Percentiles rank a stretch among this genome's conserved stretches.
Evolutionary conservation across 2,113 vertebrate species (phyloP).

Genomic region (Centrocercus urophasianus): DNA sequence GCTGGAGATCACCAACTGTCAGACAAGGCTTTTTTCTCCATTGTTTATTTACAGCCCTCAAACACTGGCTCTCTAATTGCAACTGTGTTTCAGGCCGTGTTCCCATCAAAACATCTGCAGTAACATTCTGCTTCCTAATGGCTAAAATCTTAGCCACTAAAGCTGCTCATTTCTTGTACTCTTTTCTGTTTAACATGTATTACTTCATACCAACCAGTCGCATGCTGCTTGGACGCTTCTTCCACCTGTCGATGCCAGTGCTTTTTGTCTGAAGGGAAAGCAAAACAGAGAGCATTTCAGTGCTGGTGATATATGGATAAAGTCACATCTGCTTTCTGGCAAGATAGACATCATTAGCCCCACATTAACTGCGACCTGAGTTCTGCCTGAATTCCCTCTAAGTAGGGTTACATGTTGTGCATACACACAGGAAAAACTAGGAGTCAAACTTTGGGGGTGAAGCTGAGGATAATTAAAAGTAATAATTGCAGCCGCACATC

Average conservation of each 20-base stretch:
- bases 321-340: neutral
- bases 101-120: neutral
- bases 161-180: neutral
- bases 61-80: neutral
- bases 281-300: constrained; percentile 30
- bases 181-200: neutral
- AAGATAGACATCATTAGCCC: neutral
- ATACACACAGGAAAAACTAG: neutral
- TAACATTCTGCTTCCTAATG: too few species aligned
- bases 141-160: neutral
- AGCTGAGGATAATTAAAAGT: neutral
- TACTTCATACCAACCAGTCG: constrained; percentile 93
- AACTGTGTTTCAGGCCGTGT: neutral
- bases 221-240: constrained; percentile 97
- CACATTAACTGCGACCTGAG: neutral
- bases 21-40: neutral
- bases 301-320: neutral
- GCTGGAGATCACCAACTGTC: neutral
- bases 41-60: neutral
- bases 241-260: constrained; percentile 94
- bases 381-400: neutral
- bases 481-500: neutral
- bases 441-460: neutral
- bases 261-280: constrained; percentile 87
- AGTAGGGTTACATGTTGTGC: neutral